phyloP scores from a whole-genome alignment of 2,113 vertebrate genomes.

The Misgurnus anguillicaudatus region DNA sequence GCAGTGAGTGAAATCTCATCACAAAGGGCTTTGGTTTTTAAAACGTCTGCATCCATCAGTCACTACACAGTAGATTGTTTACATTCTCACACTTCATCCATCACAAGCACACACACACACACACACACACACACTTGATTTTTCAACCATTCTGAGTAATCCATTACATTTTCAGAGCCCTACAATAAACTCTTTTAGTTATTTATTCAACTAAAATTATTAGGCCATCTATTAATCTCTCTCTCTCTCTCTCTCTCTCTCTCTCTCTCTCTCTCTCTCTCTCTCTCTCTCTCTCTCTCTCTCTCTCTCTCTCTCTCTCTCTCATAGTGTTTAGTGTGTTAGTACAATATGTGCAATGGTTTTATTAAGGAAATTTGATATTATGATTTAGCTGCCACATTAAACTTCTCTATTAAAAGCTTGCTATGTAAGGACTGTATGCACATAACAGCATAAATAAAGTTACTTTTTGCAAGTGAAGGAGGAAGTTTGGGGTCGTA shows the following conservation, averaged over 20 bases:
- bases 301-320: too few relatives aligned
- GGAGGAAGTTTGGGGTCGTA: background rate
- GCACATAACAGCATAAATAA: background rate
- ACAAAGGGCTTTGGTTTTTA: background rate
- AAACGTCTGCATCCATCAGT: background rate
- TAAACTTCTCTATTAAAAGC: constrained; percentile 19
- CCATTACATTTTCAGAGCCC: constrained; percentile 18
- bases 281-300: background rate
- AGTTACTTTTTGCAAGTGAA: background rate
- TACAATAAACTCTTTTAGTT: background rate
- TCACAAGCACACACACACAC: background rate
- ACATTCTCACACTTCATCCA: background rate
- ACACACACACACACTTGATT: background rate
- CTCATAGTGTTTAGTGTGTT: background rate
- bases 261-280: background rate
- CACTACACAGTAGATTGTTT: background rate
- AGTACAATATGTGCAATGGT: background rate
- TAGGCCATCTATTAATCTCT: too few relatives aligned
- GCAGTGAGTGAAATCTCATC: background rate
- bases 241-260: background rate
- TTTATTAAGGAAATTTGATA: constrained; percentile 16
- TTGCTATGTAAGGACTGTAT: constrained; percentile 1
- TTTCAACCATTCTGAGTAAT: background rate
- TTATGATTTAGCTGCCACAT: constrained; percentile 23
- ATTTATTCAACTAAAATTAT: too few relatives aligned